Base-by-base conservation (phyloP, 2,888 invertebrate genomes). In the Microctonus brassicae region DNA sequence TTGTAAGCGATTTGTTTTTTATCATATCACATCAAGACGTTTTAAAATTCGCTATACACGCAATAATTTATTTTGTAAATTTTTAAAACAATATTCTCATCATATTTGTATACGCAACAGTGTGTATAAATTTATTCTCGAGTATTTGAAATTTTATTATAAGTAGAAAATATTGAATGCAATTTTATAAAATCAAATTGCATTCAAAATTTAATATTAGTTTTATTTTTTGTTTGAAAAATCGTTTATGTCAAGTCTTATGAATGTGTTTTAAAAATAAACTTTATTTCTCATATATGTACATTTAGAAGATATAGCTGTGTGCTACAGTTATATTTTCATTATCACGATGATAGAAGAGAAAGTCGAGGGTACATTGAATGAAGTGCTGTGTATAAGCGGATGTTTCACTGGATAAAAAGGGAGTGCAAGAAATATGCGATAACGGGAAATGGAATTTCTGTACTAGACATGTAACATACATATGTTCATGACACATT, bases 401-500 rank as follows among this genome's bases (percentile, higher is more conserved):
- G 17, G 47, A 47, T 47, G 47, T 47, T 47, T 47, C 6, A 47
- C 17, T n/a, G 47, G 17, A 17, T 47, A n/a, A 47, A 47, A 47
- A 20, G 47, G 9, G 47, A 47, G 47, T 47, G 47, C 17, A 47
- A 17, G 47, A 47, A 47, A 47, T 47, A 17, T 17, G n/a, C 17
- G 47, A 47, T 47, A 58, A 58, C 33, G 58, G 58, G 33, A 58
- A 58, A 58, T 58, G 33, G 33, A 58, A 58, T 58, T 29, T 33
- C 58, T 58, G 58, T 20, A 58, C 58, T 33, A 58, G 58, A 33
- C 58, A 58, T 58, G 47, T 17, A 47, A 9, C 47, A 58, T 58
- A 33, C 58, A 58, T 34, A 7, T 58, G 29, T 29, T 17, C 2
- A 17, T 33, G 29, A 29, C 33, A 58, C 34, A 34, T 33, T n/a